Evolutionary conservation across 2,113 vertebrate genomes (phyloP), one percentile per base, ranked within the genome.

Genomic region (Trochalopteron elliotii): DNA sequence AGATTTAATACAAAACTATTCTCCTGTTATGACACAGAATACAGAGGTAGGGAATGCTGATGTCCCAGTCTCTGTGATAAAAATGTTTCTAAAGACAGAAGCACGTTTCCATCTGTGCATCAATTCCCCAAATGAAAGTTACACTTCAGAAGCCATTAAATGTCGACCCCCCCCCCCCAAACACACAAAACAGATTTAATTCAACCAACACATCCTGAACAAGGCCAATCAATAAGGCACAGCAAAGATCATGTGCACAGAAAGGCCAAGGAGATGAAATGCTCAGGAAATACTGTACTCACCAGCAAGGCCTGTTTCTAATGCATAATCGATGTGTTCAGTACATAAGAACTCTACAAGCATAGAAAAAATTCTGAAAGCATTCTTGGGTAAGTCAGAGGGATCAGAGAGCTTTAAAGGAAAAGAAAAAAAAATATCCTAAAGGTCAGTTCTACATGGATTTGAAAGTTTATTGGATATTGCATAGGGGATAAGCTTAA

Each of bases 281-380:
- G n/a, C 80, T 84, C 83, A 60, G 64, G 76, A 81, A 85, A 72
- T 39, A 31, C 16, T 60, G 55, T n/a, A 96, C 96, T 93, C 98
- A 99, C 99, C 99, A 97, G 98, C 99, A 83, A 99, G 99, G 93
- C 99, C 99, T 75, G 99, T 99, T 98, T 99, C 99, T 94, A 99
- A 98, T 83, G 99, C 99, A 86, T 99, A 99, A 98, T 99, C 99
- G 69, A 99, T 99, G 98, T 99, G 99, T 21, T 99, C 99, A 90
- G 99, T 98, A 96, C 99, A 99, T 69, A 99, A 98, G 98, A 99
- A 99, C 39, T 99, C 99, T 85, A 99, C 99, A 92, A 99, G 98
- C 97, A 99, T 98, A 93, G 99, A 98, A 98, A 99, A 99, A 97
- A 99, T 99, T 89, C 98, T 98, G 98, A 99, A 99, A 95, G 99